These are phyloP conservation scores for Rhinopomastus cyanomelas DNA, from an alignment of 2,113 vertebrate genomes.

Conservation along the genomic window DNA sequence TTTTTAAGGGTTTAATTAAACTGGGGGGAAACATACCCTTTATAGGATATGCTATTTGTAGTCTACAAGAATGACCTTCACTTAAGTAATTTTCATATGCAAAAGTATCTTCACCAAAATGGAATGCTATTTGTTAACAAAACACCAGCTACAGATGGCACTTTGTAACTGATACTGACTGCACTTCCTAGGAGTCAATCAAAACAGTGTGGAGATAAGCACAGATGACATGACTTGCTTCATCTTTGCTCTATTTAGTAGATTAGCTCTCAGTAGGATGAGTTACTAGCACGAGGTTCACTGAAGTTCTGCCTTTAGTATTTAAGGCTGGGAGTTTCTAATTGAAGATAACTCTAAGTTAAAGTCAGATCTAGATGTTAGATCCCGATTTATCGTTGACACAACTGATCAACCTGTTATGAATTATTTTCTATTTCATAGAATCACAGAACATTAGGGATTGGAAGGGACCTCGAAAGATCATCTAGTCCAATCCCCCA, in stretches of 20 bases:
- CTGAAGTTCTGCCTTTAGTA: not conserved
- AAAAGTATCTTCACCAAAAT: not conserved
- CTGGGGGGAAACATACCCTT: not conserved
- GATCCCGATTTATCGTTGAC: not conserved
- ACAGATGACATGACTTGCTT: not conserved
- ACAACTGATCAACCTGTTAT: not conserved
- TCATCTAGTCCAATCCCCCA: no score
- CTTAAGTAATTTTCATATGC: not conserved
- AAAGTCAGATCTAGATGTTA: not conserved
- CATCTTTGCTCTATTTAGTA: not conserved
- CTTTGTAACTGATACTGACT: not conserved
- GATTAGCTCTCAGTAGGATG: not conserved
- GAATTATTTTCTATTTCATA: no score
- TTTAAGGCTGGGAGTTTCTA: not conserved
- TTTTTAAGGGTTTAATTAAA: not conserved
- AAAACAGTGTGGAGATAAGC: not conserved
- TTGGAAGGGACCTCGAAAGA: no score
- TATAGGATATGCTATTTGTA: no score
- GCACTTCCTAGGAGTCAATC: not conserved
- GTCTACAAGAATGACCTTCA: not conserved
- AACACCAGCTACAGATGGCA: rapidly evolving
- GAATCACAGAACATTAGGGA: no score
- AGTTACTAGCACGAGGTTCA: not conserved
- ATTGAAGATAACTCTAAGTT: not conserved
- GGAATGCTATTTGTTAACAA: not conserved